Evolutionary conservation across 2,888 invertebrate genomes (phyloP), one percentile per base, ranked within the genome.

Genomic region (Synanthedon formicaeformis): DNA sequence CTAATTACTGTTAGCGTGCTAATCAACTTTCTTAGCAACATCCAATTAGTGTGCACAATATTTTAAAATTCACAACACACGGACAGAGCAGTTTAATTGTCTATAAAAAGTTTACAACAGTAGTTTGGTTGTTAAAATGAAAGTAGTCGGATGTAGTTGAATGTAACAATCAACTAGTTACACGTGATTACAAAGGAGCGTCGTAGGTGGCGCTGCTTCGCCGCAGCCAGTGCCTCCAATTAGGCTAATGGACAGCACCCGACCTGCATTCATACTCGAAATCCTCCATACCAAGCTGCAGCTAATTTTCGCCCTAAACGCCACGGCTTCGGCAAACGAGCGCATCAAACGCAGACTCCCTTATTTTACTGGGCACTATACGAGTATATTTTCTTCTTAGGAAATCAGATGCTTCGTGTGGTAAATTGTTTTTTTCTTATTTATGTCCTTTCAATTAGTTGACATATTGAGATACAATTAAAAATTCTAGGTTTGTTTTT

Each of bases 191-290:
- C 78, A 80, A 79, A 77, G 71, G 71, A 70, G 60, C 60, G 65
- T 61, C 64, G 65, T 73, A 71, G 73, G 69, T 71, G 71, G 64
- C 62, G 62, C 67, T 67, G 68, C 63, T 64, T 63, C 64, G 67
- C 72, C 73, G 65, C 71, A 71, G 64, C 66, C 67, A 68, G 61
- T 70, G 73, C 77, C 81, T 79, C 77, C 87, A 88, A 88, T 88
- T 88, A 88, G 84, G 75, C 81, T 87, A 89, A 88, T 89, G 88
- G 87, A 86, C 81, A 81, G 67, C 75, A 70, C 75, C 73, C 76
- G 76, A 82, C 83, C 83, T 85, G 82, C 78, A 82, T 84, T 82
- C 85, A 81, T 78, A 81, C 78, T 82, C 78, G 75, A 82, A 83
- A 84, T 82, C 78, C 81, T 77, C 84, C 78, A 77, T 75, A 73